Evolutionary conservation across 2,888 invertebrate species (phyloP), one percentile per base, ranked within the genome.

Genomic region (Euzophera pinguis): DNA sequence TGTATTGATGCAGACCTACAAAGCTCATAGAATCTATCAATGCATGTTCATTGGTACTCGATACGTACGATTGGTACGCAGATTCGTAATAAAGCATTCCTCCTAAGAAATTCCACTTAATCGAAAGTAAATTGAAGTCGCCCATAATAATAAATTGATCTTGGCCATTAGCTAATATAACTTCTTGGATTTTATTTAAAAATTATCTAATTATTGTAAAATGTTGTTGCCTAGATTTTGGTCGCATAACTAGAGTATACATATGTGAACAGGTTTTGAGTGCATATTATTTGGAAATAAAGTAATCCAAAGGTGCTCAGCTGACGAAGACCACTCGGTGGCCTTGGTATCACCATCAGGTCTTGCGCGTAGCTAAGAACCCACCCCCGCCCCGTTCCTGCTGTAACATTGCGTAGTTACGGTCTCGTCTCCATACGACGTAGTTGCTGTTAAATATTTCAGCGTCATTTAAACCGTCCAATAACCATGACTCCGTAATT

Each of bases 271-370:
- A 22, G 42, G 42, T 9, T 22, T 12, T 3, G 38, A 38, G 8
- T 13, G 38, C 8, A 10, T 1, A 17, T 17, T 9, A 5, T 22
- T 9, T 7, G 22, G 22, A 1, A 22, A 4, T 22, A 42, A 22
- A 9, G 47, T 47, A 3, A 47, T 32, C 47, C 47, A 47, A 9
- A 47, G 17, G 29, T 47, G 34, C 35, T 47, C 47, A 9, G 47
- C 47, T 9, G 47, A 47, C 1, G 32, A 29, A 13, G 14, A 14
- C 47, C 47, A 47, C 10, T 47, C 35, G 7, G 14, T n/a, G n/a
- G 5, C 13, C 34, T 13, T 5, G n/a, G 14, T 29, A 12, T 13
- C 8, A 45, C 45, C n/a, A 8, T 29, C 8, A 45, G 29, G 5
- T 45, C 32, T 9, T 32, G 3, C 35, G 32, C 6, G 29, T 32